Evolutionary conservation across 2,888 invertebrate genomes (phyloP).

Genomic region (Spilarctia lutea): DNA sequence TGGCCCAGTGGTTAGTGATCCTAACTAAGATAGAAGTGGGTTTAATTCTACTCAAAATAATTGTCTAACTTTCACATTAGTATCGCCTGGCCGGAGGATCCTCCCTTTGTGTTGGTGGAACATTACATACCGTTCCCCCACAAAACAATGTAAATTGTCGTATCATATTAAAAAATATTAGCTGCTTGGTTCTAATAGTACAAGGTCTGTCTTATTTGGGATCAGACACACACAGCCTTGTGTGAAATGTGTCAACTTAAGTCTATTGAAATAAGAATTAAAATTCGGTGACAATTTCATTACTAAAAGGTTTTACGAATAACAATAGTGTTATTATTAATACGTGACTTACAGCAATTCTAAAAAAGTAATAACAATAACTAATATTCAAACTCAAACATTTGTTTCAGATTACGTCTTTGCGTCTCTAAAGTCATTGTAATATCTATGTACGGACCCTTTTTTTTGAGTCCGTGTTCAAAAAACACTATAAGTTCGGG

Average conservation of each 20-base stretch:
- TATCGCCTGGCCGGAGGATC: too few species aligned
- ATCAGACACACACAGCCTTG: too few species aligned
- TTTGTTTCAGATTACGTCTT: conserved; percentile 42
- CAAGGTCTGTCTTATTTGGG: too few species aligned
- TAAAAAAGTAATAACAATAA: conserved; percentile 15
- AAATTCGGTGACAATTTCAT: background rate
- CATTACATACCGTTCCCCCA: too few species aligned
- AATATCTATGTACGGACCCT: conserved; percentile 44
- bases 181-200: too few species aligned
- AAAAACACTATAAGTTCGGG: conserved; percentile 63
- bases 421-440: conserved; percentile 36
- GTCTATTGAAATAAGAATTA: background rate
- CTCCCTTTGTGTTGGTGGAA: too few species aligned
- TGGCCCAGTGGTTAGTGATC: too few species aligned
- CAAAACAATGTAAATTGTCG: too few species aligned
- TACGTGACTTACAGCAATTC: conserved; percentile 29
- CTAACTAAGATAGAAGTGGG: too few species aligned
- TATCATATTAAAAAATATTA: too few species aligned
- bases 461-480: conserved; percentile 54
- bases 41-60: too few species aligned
- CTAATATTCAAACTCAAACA: conserved; percentile 28
- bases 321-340: conserved; percentile 1
- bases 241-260: background rate
- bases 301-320: background rate
- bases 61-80: too few species aligned